Conservation (phyloP, 1,140 invertebrate genomes). For the Coptotermes formosanus region DNA sequence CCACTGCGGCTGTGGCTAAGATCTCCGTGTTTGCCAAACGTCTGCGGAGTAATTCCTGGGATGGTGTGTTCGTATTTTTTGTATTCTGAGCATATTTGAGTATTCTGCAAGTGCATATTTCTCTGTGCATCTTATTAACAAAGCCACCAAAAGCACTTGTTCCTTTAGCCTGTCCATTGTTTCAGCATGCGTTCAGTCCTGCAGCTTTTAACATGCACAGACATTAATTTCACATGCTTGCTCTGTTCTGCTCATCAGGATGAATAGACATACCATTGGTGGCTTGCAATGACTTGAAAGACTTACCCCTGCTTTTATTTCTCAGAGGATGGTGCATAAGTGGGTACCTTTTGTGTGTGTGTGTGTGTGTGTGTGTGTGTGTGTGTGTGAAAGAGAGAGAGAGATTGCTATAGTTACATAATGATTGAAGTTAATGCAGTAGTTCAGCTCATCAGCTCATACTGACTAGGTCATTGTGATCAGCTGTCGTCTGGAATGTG, state of each 20-base stretch:
- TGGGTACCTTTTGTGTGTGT: background rate
- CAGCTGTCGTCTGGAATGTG: too few relatives aligned
- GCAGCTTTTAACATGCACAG: background rate
- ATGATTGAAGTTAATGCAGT: too few relatives aligned
- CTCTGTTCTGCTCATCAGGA: background rate
- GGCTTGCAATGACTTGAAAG: background rate
- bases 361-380: too few relatives aligned
- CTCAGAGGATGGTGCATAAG: background rate
- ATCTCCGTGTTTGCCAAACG: constrained; percentile 50
- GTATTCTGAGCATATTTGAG: background rate
- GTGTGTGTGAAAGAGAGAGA: too few relatives aligned
- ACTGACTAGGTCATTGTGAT: too few relatives aligned
- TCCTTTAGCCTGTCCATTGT: background rate
- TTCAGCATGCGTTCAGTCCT: background rate
- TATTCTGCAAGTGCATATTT: background rate
- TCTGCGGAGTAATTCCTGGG: constrained; percentile 45
- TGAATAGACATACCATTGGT: background rate
- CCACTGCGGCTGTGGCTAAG: constrained; percentile 46
- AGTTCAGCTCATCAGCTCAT: too few relatives aligned
- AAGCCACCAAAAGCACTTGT: background rate
- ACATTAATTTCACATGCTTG: background rate
- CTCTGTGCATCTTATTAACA: background rate
- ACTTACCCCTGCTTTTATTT: background rate
- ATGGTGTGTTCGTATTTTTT: constrained; percentile 36
- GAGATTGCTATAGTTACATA: too few relatives aligned